These are phyloP conservation scores for Dryoscopus gambensis DNA, from an alignment of 2,113 vertebrate species.

Conservation along the genomic window DNA sequence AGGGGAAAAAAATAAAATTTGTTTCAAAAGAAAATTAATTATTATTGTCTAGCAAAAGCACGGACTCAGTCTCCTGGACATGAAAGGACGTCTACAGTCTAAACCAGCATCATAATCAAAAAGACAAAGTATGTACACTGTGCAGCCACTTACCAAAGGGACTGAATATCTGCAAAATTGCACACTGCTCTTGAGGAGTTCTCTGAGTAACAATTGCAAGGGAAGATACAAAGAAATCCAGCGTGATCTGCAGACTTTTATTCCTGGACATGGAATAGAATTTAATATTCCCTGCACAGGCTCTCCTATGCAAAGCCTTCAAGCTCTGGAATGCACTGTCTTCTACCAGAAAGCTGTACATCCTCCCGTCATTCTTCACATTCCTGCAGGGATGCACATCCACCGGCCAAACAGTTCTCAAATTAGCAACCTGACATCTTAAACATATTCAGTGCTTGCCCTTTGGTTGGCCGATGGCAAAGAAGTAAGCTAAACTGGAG, in stretches of 20 bases:
- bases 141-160: background rate
- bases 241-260: background rate
- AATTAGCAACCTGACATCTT: background rate
- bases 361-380: accelerated
- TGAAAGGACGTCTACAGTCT: background rate
- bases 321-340: background rate
- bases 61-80: background rate
- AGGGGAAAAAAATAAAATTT: background rate
- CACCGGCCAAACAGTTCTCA: background rate
- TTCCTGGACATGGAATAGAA: background rate
- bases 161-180: background rate
- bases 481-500: background rate
- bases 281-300: background rate
- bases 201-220: background rate
- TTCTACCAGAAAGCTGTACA: background rate
- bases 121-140: background rate
- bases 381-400: background rate
- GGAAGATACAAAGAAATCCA: background rate
- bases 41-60: background rate
- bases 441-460: background rate
- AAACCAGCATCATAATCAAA: background rate
- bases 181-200: background rate
- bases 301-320: background rate
- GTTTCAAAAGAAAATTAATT: background rate
- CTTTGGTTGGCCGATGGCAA: background rate